Base-by-base conservation (phyloP, 2,888 invertebrate species). In the Chloromyia formosa region DNA sequence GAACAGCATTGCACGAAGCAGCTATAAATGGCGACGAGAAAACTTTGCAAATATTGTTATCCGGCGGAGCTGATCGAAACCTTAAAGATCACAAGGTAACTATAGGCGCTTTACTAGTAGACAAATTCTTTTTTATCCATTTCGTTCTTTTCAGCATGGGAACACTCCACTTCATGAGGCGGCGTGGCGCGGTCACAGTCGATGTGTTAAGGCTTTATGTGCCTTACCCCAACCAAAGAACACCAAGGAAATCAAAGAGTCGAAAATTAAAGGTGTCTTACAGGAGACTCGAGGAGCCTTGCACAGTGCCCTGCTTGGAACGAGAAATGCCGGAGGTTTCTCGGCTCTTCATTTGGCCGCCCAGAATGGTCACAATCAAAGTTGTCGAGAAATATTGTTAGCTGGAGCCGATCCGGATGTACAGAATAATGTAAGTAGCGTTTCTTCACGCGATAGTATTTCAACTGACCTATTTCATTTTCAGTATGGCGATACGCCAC, bases 291-390 rank as follows among this genome's bases (percentile, higher is more conserved):
- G 81, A 35, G 82, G 82, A 66, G 88, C 91, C 64, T 88, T 91
- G 80, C 89, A 90, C 79, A 89, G 90, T 72, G 90, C 91, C 18
- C 87, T 89, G 75, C 83, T 91, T 76, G 88, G 89, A 77, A 88
- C 89, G 75, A 88, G 91, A 82, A 95, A 95, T 86, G 90, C 92
- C 80, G 95, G 94, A 66, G 97, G 97, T 7, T 96, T 97, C 86
- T 93, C 95, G 16, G 91, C 97, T n/a, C 89, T 98, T 60, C 98
- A 98, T 87, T 89, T 98, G 79, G 94, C 96, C 76, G 95, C 96
- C 80, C 97, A 98, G 88, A 96, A 96, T 85, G 97, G 97, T 0
- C 97, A 97, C 87, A 98, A 97, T 87, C 97, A 97, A 87, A 93
- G 94, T 79, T 94, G 95, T 81, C 86, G 97, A 73, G 95, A 96